Evolutionary conservation across 2,113 vertebrate genomes (phyloP).

Genomic region (Eupsittula cactorum): DNA sequence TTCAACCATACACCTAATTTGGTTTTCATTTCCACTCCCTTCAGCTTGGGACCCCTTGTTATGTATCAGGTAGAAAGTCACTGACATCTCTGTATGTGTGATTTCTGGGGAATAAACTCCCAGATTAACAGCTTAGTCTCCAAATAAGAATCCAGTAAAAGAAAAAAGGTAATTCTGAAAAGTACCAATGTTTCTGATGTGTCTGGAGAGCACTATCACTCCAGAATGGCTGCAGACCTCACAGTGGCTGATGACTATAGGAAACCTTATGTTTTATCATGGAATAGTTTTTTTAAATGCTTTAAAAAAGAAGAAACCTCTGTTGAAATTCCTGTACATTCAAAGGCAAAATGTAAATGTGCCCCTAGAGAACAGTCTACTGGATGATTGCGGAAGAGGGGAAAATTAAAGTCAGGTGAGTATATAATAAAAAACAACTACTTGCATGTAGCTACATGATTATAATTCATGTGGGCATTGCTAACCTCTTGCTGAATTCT

Average conservation of each 20-base stretch:
- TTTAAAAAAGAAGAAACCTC: background rate
- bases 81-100: background rate
- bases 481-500: conserved; percentile 31
- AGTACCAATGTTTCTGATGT: background rate
- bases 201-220: background rate
- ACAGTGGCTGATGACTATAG: background rate
- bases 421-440: conserved; percentile 5
- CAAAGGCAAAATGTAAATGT: conserved; percentile 10
- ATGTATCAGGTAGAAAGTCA: background rate
- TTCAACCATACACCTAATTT: background rate
- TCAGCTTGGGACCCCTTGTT: background rate
- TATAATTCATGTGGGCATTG: conserved; percentile 30
- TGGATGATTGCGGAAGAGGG: background rate
- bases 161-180: background rate
- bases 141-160: background rate
- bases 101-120: background rate
- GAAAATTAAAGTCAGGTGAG: conserved; percentile 61
- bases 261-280: background rate
- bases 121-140: background rate
- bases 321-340: background rate
- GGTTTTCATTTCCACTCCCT: background rate
- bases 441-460: conserved; percentile 19
- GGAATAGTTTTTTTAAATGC: background rate
- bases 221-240: conserved; percentile 5
- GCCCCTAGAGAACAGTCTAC: conserved; percentile 13